Percentiles rank a stretch among this genome's conserved stretches.
phyloP scores from a whole-genome alignment of 2,888 invertebrate genomes.

The Oxycera nigricornis region DNA sequence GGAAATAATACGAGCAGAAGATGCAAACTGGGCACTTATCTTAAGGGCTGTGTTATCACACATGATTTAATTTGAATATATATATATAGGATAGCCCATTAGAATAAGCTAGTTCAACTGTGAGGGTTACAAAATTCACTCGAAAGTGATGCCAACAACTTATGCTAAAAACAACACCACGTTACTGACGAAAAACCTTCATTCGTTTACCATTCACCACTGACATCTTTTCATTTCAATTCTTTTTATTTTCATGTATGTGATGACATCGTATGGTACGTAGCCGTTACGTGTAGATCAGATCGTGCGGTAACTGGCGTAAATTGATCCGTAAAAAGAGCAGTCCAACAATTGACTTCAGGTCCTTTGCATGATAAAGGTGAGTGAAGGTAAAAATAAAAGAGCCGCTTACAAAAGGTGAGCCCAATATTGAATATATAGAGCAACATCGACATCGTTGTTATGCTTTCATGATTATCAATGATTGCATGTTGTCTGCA shows the following conservation, averaged over 20 bases:
- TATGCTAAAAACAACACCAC: no score
- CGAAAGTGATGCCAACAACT: no score
- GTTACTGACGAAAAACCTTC: no score
- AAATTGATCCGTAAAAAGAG: slow-evolving; percentile 21
- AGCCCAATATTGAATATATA: slow-evolving; percentile 32
- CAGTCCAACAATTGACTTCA: background rate
- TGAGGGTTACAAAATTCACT: no score
- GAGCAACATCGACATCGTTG: slow-evolving; percentile 2
- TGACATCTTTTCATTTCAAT: background rate
- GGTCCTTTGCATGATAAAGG: background rate
- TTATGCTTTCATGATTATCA: background rate
- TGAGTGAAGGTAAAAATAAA: background rate
- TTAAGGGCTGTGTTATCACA: no score
- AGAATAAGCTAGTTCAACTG: no score
- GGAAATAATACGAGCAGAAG: no score
- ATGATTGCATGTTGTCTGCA: slow-evolving; percentile 39
- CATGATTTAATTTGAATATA: no score
- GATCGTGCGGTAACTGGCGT: slow-evolving; percentile 29
- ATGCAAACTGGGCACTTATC: no score
- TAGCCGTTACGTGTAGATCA: background rate
- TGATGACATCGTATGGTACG: background rate
- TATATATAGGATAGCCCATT: no score
- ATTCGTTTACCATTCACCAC: background rate
- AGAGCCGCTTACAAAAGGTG: slow-evolving; percentile 29
- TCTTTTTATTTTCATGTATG: background rate